Evolutionary conservation across 2,113 vertebrate genomes (phyloP).

Genomic region (Enhydra lutris): DNA sequence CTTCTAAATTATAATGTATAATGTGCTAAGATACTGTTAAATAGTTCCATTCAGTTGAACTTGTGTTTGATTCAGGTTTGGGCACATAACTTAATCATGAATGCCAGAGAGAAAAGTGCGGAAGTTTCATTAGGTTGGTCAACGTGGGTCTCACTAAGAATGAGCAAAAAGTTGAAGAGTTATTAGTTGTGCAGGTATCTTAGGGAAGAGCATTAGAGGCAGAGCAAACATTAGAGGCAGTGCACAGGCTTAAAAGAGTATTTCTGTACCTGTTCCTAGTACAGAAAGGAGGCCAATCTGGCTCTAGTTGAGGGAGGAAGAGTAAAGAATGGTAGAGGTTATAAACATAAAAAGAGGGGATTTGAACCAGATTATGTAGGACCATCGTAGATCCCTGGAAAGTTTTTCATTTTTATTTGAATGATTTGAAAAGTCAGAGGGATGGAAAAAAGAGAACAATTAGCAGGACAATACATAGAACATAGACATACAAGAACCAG

Average conservation of each 20-base stretch:
- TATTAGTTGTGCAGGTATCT: no score
- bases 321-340: background rate
- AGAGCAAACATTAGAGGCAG: background rate
- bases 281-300: background rate
- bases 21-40: background rate
- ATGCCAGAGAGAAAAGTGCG: background rate
- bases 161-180: background rate
- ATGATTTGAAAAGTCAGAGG: background rate
- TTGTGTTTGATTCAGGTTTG: background rate
- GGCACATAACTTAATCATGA: background rate
- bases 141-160: background rate
- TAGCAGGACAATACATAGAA: background rate
- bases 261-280: accelerated
- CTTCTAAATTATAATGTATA: background rate
- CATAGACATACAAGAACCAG: no score
- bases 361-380: background rate
- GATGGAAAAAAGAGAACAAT: background rate
- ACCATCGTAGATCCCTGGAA: background rate
- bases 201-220: background rate
- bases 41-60: background rate
- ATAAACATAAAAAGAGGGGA: background rate
- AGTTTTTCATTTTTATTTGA: background rate
- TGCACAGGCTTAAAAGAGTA: background rate
- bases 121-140: background rate
- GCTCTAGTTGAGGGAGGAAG: background rate